These are phyloP conservation scores for Brenthis daphne DNA, from an alignment of 2,888 invertebrate genomes.

Conservation along the genomic window DNA sequence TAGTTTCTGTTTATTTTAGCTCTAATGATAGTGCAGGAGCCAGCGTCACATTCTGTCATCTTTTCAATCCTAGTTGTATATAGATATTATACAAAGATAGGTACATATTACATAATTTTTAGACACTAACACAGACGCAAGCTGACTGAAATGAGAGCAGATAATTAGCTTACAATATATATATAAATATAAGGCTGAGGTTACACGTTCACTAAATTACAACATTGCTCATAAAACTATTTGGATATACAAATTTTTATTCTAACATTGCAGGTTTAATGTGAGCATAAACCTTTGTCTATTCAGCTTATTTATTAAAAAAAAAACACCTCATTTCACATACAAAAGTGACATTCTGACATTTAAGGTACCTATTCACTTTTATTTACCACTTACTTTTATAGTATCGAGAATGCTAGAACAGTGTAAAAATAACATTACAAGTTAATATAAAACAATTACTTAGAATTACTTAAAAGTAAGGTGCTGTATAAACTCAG, in stretches of 20 bases:
- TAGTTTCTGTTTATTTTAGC: neutral
- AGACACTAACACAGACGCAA: slow-evolving; percentile 62
- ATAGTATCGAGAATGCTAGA: neutral
- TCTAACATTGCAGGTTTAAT: slow-evolving; percentile 20
- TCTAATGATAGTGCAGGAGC: too few species aligned
- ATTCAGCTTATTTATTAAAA: neutral
- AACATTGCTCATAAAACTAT: slow-evolving; percentile 4
- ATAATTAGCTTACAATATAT: slow-evolving; percentile 38
- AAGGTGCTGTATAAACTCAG: slow-evolving; percentile 41
- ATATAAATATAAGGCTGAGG: slow-evolving; percentile 39
- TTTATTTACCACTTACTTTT: slow-evolving; percentile 23
- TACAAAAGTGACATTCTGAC: slow-evolving; percentile 24
- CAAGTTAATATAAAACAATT: slow-evolving; percentile 12
- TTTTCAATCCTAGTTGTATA: slow-evolving; percentile 5
- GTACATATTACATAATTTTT: slow-evolving; percentile 51
- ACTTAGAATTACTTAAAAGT: slow-evolving; percentile 34
- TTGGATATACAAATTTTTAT: slow-evolving; percentile 10
- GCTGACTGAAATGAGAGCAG: slow-evolving; percentile 67
- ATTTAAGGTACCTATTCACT: slow-evolving; percentile 16
- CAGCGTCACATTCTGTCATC: too few species aligned
- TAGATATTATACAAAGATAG: slow-evolving; percentile 57
- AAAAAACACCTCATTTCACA: slow-evolving; percentile 8
- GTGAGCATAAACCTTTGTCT: slow-evolving; percentile 20
- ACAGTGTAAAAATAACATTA: neutral
- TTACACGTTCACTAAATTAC: slow-evolving; percentile 26